Percentiles rank a stretch among this genome's conserved stretches.
phyloP scores from a whole-genome alignment of 2,113 vertebrate genomes.

The Oxygymnocypris stewartii region DNA sequence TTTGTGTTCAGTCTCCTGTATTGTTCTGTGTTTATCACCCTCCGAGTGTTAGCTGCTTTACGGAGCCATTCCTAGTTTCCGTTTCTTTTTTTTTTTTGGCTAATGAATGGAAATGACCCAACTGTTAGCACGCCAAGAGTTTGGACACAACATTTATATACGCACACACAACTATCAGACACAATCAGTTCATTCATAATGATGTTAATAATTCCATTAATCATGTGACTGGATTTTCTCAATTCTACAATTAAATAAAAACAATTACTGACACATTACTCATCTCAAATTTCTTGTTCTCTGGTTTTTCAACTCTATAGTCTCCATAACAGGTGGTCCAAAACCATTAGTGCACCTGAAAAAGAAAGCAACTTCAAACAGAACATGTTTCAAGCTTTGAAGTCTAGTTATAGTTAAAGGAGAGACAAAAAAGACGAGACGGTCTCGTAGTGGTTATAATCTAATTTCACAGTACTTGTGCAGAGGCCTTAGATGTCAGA shows the following conservation, averaged over 20 bases:
- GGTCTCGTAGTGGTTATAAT: conserved; percentile 43
- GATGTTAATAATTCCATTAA: neutral
- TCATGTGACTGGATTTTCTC: neutral
- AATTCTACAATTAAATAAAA: neutral
- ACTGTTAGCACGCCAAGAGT: neutral
- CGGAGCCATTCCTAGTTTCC: no score
- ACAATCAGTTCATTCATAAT: neutral
- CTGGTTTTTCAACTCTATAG: conserved; percentile 9
- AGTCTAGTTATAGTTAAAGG: conserved; percentile 59
- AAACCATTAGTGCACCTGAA: conserved; percentile 24
- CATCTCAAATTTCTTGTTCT: neutral
- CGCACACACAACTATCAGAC: neutral
- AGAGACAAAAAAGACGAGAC: conserved; percentile 38
- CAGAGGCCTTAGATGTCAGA: conserved; percentile 53
- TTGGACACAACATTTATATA: neutral
- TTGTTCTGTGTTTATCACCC: no score
- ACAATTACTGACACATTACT: neutral
- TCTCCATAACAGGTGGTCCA: conserved; percentile 34
- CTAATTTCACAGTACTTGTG: conserved; percentile 57
- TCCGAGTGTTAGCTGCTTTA: no score
- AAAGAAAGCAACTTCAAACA: conserved; percentile 60
- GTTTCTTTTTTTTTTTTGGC: no score
- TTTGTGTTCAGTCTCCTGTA: no score
- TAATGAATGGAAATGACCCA: neutral
- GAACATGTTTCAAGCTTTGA: conserved; percentile 60